A percentile compares a stretch with the other conserved stretches of the same genome.
These are phyloP conservation scores for Drosophila limbata DNA, from an alignment of 2,888 invertebrate genomes.

Conservation along the genomic window DNA sequence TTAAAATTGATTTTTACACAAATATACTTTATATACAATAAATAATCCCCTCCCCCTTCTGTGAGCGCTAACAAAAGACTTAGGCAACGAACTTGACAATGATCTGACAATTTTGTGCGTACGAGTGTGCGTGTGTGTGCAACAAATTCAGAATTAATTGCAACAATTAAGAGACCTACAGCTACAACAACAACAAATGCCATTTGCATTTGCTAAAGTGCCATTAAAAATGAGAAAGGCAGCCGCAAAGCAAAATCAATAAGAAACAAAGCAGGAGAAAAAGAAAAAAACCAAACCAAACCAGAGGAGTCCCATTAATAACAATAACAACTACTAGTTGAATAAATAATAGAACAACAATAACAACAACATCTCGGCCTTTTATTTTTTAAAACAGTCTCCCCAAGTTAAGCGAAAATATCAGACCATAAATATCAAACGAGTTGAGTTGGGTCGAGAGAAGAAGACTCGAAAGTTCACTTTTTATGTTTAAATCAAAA, in stretches of 20 bases:
- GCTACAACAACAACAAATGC: conserved; percentile 22
- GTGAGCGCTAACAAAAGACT: conserved; percentile 69
- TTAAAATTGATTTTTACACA: conserved; percentile 71
- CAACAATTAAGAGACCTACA: conserved; percentile 58
- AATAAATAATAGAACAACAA: conserved; percentile 66
- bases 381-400: conserved; percentile 27
- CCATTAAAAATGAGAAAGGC: conserved; percentile 71
- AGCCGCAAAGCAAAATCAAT: conserved; percentile 15
- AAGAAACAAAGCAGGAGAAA: conserved; percentile 27
- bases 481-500: conserved; percentile 49
- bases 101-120: conserved; percentile 22
- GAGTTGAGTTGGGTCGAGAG: conserved; percentile 69
- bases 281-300: conserved; percentile 13
- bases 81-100: conserved; percentile 67
- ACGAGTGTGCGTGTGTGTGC: conserved; percentile 39
- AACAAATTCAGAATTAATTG: conserved; percentile 65
- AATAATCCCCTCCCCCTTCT: conserved; percentile 30
- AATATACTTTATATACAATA: conserved; percentile 52
- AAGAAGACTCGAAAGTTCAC: conserved; percentile 76
- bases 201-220: conserved; percentile 51
- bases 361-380: conserved; percentile 38
- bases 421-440: conserved; percentile 75
- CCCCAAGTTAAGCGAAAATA: conserved; percentile 44
- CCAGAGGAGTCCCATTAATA: conserved; percentile 58
- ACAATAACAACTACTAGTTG: conserved; percentile 59